Conservation (phyloP, 2,797 vertebrate species). For the Rhabdophis nuchalis region DNA sequence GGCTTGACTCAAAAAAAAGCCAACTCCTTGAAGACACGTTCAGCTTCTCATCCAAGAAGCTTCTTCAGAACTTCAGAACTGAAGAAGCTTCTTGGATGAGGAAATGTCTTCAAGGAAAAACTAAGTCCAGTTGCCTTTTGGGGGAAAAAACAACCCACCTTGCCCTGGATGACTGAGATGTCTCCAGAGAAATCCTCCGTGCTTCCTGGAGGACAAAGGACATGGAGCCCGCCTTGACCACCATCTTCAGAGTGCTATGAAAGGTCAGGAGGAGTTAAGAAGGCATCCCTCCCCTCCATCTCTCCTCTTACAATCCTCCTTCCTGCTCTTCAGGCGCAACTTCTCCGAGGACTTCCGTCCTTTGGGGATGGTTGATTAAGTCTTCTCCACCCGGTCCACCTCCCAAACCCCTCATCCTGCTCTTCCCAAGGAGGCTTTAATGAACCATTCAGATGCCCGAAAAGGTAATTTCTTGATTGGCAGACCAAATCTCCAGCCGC, state of each 20-base stretch:
- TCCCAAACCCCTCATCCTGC: background rate
- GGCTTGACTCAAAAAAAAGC: no score
- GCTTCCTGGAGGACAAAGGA: background rate
- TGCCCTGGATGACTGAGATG: background rate
- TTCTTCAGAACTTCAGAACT: background rate
- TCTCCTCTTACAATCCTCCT: background rate
- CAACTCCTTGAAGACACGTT: background rate
- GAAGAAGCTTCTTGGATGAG: background rate
- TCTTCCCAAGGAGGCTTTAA: constrained; percentile 16
- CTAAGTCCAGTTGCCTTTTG: background rate
- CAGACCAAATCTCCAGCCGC: constrained; percentile 9
- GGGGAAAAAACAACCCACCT: background rate
- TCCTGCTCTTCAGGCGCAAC: background rate
- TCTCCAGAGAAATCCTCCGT: background rate
- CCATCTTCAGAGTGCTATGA: background rate
- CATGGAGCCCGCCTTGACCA: background rate
- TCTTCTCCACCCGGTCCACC: background rate
- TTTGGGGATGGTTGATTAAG: background rate
- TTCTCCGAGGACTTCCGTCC: background rate
- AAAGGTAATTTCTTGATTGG: constrained; percentile 6
- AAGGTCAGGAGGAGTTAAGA: constrained; percentile 8
- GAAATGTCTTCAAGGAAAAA: background rate
- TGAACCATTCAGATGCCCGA: constrained; percentile 3
- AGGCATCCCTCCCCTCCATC: background rate
- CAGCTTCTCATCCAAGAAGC: no score